phyloP scores from a whole-genome alignment of 2,113 vertebrate genomes.

The Catharus bicknelli region DNA sequence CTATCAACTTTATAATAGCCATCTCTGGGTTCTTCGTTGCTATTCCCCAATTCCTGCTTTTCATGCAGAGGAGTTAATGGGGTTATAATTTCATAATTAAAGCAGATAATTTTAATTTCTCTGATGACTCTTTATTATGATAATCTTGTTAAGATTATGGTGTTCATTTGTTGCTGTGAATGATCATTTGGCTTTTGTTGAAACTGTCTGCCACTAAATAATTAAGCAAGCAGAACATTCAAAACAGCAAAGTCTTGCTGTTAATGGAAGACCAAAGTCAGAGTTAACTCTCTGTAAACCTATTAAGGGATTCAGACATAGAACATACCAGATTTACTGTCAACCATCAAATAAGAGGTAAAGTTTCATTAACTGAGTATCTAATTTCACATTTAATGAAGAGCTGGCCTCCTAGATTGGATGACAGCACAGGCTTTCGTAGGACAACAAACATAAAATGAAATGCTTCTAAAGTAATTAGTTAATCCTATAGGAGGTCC shows the following conservation, averaged over 20 bases:
- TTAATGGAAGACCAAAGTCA: conserved; percentile 61
- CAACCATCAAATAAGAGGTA: conserved; percentile 22
- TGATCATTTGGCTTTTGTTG: conserved; percentile 66
- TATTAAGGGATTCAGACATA: conserved; percentile 45
- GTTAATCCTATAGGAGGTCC: not conserved
- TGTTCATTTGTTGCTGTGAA: conserved; percentile 66
- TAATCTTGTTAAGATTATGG: conserved; percentile 78
- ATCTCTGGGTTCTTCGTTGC: conserved; percentile 54
- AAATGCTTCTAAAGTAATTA: conserved; percentile 32
- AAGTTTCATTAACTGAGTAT: conserved; percentile 48
- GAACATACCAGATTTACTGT: conserved; percentile 28
- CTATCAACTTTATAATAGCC: conserved; percentile 47
- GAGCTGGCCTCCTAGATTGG: conserved; percentile 16
- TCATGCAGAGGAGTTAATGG: conserved; percentile 74
- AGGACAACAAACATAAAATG: conserved; percentile 1
- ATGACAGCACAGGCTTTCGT: not conserved
- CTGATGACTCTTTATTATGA: conserved; percentile 76
- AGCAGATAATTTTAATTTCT: conserved; percentile 79
- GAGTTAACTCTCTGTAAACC: conserved; percentile 48
- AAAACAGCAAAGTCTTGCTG: conserved; percentile 33
- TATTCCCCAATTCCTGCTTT: conserved; percentile 70
- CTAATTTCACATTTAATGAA: conserved; percentile 57
- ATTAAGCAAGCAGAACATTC: conserved; percentile 53
- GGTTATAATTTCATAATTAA: conserved; percentile 82
- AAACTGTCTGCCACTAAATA: conserved; percentile 61